phyloP scores from a whole-genome alignment of 2,113 vertebrate species.

The Plestiodon gilberti region DNA sequence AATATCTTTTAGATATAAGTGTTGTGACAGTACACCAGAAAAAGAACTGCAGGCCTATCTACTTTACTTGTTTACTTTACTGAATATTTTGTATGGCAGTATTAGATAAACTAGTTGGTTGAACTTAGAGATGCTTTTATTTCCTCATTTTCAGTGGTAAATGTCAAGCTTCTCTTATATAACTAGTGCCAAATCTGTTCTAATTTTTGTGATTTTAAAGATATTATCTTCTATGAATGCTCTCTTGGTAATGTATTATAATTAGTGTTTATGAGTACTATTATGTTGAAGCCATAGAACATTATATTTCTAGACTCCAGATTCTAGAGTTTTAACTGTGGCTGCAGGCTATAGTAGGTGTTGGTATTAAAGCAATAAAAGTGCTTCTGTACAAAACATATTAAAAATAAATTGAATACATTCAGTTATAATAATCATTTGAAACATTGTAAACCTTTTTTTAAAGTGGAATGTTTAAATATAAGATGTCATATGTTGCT shows the following conservation, averaged over 20 bases:
- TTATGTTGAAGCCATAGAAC: neutral
- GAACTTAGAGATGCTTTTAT: constrained; percentile 35
- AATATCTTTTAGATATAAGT: constrained; percentile 75
- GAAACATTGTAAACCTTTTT: neutral
- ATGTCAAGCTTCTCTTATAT: constrained; percentile 15
- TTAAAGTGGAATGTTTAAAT: neutral
- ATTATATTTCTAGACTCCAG: no score
- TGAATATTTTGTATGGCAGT: constrained; percentile 58
- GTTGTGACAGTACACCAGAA: constrained; percentile 70
- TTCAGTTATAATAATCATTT: neutral
- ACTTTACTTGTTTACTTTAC: constrained; percentile 71
- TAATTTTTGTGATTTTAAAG: neutral
- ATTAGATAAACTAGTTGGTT: constrained; percentile 56
- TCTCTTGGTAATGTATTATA: neutral
- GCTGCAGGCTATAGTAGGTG: neutral
- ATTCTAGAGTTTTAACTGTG: neutral
- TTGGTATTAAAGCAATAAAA: neutral
- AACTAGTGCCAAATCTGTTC: neutral
- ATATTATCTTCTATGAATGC: neutral
- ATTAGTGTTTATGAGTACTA: neutral
- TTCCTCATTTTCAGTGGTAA: constrained; percentile 36
- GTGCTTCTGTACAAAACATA: neutral
- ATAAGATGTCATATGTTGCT: neutral
- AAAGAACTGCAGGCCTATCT: constrained; percentile 64
- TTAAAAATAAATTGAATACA: neutral